Base-by-base conservation (phyloP, 2,888 invertebrate genomes). In the Lacanobia oleracea region DNA sequence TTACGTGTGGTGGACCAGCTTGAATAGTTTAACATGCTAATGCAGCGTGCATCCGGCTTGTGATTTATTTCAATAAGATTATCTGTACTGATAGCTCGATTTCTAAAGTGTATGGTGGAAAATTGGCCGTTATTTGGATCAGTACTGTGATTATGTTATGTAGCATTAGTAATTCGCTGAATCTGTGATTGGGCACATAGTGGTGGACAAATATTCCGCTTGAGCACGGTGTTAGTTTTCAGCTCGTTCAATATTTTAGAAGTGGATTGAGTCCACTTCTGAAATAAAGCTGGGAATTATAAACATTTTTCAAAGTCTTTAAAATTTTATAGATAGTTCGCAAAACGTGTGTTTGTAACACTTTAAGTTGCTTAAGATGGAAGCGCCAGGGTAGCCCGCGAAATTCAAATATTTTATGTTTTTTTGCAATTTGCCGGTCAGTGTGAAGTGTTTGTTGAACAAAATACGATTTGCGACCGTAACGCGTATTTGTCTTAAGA, bases 61-160 rank as follows among this genome's bases (percentile, higher is more conserved):
- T 79, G 81, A 87, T 87, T 82, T 82, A 81, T 82, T 69, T 76
- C 62, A 70, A 75, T 60, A 63, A 64, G 85, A 84, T 84, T 74
- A 82, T 78, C 72, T 69, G 18, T 45, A 59, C 67, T 72, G 84
- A 83, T 84, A 85, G 56, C 53, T 43, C 5, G 16, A n/a, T 67
- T 65, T 66, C 57, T 61, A 67, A 43, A 14, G 59, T 53, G 7
- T 33, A 67, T 57, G 8, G 33, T 53, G 40, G 51, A 53, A 75
- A 75, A 64, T 67, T 64, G 18, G n/a, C 16, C 40, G 40, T 67
- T 61, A 60, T 77, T 64, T 67, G 5, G 40, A 67, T 61, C 18
- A 60, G 51, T 77, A 67, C 68, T 67, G 40, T 45, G 14, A 33
- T 72, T 51, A 23, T 14, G n/a, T 37, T 59, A 7, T 50, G 10